phyloP scores from a whole-genome alignment of 1,140 invertebrate species.

The Cotesia chilonis region DNA sequence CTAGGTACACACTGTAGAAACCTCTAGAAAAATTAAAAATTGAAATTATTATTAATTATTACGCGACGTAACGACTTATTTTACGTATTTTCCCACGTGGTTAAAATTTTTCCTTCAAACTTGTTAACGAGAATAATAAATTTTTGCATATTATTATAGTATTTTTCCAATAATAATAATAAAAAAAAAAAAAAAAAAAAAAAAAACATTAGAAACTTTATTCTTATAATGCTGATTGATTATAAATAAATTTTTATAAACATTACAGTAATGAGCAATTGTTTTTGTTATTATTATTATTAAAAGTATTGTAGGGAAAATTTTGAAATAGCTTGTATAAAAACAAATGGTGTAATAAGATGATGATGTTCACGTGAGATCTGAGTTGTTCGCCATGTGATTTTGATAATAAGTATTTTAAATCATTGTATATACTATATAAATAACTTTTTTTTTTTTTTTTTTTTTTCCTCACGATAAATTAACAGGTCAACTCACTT shows the following conservation, averaged over 20 bases:
- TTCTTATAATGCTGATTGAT: neutral
- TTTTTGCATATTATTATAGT: neutral
- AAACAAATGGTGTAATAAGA: neutral
- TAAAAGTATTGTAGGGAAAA: too few species aligned
- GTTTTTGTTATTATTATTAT: neutral
- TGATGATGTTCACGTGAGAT: conserved; percentile 18
- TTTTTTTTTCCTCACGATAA: neutral
- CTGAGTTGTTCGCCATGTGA: conserved; percentile 7
- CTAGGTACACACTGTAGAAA: neutral
- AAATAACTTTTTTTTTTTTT: neutral
- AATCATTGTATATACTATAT: neutral
- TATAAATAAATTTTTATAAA: neutral
- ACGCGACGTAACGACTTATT: neutral
- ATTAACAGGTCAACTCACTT: conserved; percentile 25
- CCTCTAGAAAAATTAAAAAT: neutral
- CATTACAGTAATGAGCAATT: too few species aligned
- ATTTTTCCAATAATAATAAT: too few species aligned
- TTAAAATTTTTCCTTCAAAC: conserved; percentile 1
- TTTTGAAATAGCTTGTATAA: too few species aligned
- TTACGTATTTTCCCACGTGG: neutral
- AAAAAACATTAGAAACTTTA: too few species aligned
- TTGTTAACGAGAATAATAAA: neutral
- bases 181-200: too few species aligned
- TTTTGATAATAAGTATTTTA: conserved; percentile 21
- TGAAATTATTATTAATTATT: neutral